Evolutionary conservation across 2,113 vertebrate species (phyloP).

Genomic region (Scophthalmus maximus): DNA sequence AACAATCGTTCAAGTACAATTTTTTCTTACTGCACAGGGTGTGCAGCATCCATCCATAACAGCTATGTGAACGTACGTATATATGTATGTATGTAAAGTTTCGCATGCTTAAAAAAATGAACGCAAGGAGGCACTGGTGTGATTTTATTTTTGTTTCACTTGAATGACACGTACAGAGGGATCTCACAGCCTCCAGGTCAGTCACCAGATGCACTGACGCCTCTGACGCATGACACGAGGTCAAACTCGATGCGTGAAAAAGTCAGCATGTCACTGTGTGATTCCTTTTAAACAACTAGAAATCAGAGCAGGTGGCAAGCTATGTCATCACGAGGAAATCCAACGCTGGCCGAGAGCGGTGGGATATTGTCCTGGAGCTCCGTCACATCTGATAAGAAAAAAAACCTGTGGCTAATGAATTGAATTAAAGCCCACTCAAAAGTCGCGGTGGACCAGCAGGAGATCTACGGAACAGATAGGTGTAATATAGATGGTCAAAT

Average conservation of each 20-base stretch:
- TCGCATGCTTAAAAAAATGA: too few relatives aligned
- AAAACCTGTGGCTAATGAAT: constrained; percentile 24
- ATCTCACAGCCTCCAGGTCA: neutral
- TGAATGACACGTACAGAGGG: neutral
- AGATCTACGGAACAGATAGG: constrained; percentile 14
- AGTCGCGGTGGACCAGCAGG: constrained; percentile 12
- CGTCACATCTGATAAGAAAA: constrained; percentile 51
- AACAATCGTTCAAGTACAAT: too few relatives aligned
- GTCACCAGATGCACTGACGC: too few relatives aligned
- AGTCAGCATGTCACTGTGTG: neutral
- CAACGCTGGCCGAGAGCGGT: constrained; percentile 30
- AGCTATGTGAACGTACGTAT: too few relatives aligned
- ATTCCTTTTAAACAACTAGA: constrained; percentile 2
- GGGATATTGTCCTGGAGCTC: neutral
- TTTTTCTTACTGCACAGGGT: too few relatives aligned
- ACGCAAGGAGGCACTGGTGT: too few relatives aligned
- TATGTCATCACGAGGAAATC: constrained; percentile 33
- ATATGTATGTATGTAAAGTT: too few relatives aligned
- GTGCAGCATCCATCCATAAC: too few relatives aligned
- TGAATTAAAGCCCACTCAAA: constrained; percentile 39
- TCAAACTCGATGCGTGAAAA: neutral
- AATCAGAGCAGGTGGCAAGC: constrained; percentile 23
- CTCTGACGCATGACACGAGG: neutral
- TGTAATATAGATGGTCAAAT: neutral
- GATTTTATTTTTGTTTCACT: too few relatives aligned